Evolutionary conservation across 2,113 vertebrate species (phyloP), one percentile per base, ranked within the genome.

Genomic region (Monarcha castaneiventris): DNA sequence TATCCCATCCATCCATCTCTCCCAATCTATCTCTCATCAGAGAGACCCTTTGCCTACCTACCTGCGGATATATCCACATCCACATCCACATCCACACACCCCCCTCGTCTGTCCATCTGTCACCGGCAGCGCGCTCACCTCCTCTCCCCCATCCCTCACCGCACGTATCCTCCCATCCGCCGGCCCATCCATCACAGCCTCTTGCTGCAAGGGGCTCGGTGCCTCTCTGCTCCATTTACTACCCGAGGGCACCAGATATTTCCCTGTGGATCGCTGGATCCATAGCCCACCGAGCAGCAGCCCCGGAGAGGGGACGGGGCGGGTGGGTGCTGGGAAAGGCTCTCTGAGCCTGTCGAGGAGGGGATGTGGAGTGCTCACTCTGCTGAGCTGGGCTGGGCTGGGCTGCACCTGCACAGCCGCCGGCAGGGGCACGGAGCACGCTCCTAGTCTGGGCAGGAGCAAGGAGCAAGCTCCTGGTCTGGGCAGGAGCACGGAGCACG

Each of bases 1-100:
- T 97, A 96, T 96, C 96, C 93, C 96, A 95, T 95, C 95, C 86
- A 97, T 97, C 96, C 96, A 94, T 96, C 96, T 97, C 86, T 84
- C 89, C 91, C 90, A 80, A 96, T 86, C 86, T 89, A 59, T 84
- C 89, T 86, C 95, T 96, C 96, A 93, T 94, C 95, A 74, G 76
- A 92, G 85, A 55, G 85, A 73, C 85, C 92, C 90, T 71, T 90
- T 95, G 59, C 71, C 82, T 90, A 27, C 88, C 90, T 32, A 51
- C 89, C 64, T 59, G 62, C 55, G 11, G 1, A 68, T 59, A 87
- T 29, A 75, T 30, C 82, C 58, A 41, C 76, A 44, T 27, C 55
- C 58, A 41, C 76, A 44, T 27, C 55, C 5, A 41, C 1, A 55
- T 19, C 75, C 35, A 4, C 27, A 22, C 78, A 14, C 78, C 51